A percentile compares a stretch with the other conserved stretches of the same genome.
Conservation (phyloP, 2,113 vertebrate genomes). For the Thalassarche chlororhynchos region DNA sequence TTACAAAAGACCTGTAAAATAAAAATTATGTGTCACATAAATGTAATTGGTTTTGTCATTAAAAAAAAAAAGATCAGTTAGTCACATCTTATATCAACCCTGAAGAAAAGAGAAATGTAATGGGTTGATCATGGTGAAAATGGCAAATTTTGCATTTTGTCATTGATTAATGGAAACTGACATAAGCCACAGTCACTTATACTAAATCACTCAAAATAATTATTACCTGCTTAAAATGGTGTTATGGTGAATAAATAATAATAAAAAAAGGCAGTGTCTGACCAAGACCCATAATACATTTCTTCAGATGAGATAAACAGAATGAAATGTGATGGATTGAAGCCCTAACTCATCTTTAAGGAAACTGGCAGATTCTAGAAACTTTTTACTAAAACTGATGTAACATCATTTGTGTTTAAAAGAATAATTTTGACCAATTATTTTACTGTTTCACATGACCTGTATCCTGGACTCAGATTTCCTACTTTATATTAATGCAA, state of each 20-base stretch:
- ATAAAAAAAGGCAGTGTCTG: background rate
- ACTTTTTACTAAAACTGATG: background rate
- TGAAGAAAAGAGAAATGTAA: background rate
- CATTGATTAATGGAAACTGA: background rate
- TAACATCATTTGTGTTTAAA: background rate
- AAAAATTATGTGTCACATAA: background rate
- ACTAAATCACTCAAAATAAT: slow-evolving; percentile 23
- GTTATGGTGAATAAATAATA: background rate
- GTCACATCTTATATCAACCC: background rate
- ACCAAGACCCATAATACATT: background rate
- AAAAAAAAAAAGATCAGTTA: background rate
- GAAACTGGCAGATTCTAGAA: background rate
- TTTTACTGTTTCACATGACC: background rate
- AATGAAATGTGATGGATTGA: background rate
- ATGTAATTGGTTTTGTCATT: background rate
- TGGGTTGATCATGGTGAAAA: slow-evolving; percentile 1
- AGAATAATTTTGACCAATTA: background rate
- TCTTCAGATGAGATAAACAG: background rate
- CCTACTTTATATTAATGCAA: background rate
- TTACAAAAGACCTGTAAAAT: slow-evolving; percentile 19
- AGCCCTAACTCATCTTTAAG: background rate
- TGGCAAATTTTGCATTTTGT: background rate
- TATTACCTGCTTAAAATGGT: background rate
- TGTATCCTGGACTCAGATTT: background rate
- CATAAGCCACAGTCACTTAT: background rate